Evolutionary conservation across 2,888 invertebrate species (phyloP).

Genomic region (Coleophora flavipennella): DNA sequence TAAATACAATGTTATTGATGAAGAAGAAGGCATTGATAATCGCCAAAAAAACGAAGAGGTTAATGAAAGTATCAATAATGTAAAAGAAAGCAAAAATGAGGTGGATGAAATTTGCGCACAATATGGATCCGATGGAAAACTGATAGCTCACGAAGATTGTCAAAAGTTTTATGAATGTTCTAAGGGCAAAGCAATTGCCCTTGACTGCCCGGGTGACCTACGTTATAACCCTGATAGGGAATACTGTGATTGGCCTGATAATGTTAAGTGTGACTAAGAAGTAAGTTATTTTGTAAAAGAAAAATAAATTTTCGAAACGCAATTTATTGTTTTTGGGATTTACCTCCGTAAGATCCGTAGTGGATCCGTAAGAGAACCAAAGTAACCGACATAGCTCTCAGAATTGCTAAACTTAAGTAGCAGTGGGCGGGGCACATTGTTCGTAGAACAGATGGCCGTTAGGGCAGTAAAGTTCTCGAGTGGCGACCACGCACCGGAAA

Average conservation of each 20-base stretch:
- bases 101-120: conserved; percentile 25
- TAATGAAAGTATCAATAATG: neutral
- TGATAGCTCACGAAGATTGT: conserved; percentile 31
- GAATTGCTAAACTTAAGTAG: too few species aligned
- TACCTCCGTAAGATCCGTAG: too few species aligned
- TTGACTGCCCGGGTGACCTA: conserved; percentile 18
- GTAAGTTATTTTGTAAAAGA: too few species aligned
- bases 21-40: neutral
- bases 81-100: conserved; percentile 16
- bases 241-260: conserved; percentile 27
- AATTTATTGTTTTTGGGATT: too few species aligned
- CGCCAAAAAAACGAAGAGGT: neutral
- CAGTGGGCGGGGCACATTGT: too few species aligned
- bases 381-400: too few species aligned
- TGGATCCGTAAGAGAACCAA: too few species aligned
- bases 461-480: too few species aligned
- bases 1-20: too few species aligned
- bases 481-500: too few species aligned
- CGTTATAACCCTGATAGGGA: conserved; percentile 22
- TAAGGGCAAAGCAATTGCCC: conserved; percentile 18
- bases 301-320: too few species aligned
- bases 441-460: too few species aligned
- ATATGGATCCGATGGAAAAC: conserved; percentile 23
- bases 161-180: conserved; percentile 30
- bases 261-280: conserved; percentile 29